phyloP scores from a whole-genome alignment of 2,113 vertebrate species.

The Odontophorus gujanensis region DNA sequence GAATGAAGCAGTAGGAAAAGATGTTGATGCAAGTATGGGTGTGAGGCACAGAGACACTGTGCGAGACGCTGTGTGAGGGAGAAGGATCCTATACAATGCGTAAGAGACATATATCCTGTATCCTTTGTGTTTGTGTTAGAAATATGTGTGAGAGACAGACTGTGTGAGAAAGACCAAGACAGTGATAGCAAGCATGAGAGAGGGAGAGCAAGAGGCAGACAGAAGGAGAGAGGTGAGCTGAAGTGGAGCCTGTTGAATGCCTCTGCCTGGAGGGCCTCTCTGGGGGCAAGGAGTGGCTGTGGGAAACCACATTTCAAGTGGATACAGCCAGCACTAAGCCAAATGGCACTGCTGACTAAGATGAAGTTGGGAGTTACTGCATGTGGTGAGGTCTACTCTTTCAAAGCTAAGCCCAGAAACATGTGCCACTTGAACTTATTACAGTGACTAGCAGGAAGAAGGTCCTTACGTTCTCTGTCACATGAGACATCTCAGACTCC shows the following conservation, averaged over 20 bases:
- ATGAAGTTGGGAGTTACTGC: not conserved
- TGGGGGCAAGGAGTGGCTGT: rapidly evolving
- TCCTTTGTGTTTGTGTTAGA: not conserved
- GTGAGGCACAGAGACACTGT: not conserved
- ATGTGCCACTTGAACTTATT: not conserved
- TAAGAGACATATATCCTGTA: not conserved
- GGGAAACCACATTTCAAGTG: not conserved
- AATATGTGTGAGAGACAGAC: not conserved
- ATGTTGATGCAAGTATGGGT: not conserved
- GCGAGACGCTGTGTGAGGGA: not conserved
- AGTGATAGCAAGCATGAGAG: rapidly evolving
- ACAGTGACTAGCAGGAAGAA: not conserved
- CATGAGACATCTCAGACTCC: not conserved
- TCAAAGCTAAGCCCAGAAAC: not conserved
- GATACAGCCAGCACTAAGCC: not conserved
- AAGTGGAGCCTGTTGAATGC: not conserved
- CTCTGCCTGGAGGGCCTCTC: not conserved
- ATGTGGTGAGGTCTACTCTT: not conserved
- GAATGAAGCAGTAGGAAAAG: not conserved
- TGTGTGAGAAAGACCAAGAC: not conserved
- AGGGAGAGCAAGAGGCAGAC: not conserved
- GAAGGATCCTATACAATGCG: not conserved
- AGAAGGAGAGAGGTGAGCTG: not conserved
- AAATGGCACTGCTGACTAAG: not conserved
- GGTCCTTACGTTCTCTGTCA: not conserved